Evolutionary conservation across 2,888 invertebrate genomes (phyloP).

Genomic region (Callosobruchus maculatus): DNA sequence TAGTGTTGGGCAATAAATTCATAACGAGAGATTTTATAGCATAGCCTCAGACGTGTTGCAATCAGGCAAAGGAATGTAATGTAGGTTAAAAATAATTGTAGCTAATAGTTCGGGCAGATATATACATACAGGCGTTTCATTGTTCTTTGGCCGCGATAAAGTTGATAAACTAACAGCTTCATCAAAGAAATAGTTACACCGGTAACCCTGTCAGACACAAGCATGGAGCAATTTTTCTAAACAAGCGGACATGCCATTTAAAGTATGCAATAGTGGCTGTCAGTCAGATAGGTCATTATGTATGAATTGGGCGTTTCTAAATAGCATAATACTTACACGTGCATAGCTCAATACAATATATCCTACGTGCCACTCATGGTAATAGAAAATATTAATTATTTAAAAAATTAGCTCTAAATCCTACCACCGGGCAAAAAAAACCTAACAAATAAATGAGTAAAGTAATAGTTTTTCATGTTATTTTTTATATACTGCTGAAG

Average conservation of each 20-base stretch:
- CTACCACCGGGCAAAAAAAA: too few relatives aligned
- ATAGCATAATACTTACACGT: background rate
- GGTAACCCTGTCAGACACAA: background rate
- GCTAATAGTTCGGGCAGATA: background rate
- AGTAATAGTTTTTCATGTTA: too few relatives aligned
- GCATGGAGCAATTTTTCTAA: background rate
- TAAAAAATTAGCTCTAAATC: too few relatives aligned
- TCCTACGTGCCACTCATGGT: too few relatives aligned
- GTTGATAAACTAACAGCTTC: background rate
- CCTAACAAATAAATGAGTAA: too few relatives aligned
- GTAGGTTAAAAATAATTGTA: conserved; percentile 7
- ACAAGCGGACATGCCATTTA: background rate
- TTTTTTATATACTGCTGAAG: too few relatives aligned
- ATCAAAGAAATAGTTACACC: background rate
- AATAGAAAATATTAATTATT: too few relatives aligned
- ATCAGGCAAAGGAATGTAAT: conserved; percentile 8
- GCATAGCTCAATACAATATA: too few relatives aligned
- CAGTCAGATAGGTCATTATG: background rate
- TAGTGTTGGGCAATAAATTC: conserved; percentile 9
- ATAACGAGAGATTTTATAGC: conserved; percentile 7
- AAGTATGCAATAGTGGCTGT: background rate
- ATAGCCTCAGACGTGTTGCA: background rate
- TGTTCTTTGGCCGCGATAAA: background rate
- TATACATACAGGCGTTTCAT: background rate
- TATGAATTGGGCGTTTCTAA: background rate